Evolutionary conservation across 2,888 invertebrate species (phyloP).

Genomic region (Pseudoips prasinana): DNA sequence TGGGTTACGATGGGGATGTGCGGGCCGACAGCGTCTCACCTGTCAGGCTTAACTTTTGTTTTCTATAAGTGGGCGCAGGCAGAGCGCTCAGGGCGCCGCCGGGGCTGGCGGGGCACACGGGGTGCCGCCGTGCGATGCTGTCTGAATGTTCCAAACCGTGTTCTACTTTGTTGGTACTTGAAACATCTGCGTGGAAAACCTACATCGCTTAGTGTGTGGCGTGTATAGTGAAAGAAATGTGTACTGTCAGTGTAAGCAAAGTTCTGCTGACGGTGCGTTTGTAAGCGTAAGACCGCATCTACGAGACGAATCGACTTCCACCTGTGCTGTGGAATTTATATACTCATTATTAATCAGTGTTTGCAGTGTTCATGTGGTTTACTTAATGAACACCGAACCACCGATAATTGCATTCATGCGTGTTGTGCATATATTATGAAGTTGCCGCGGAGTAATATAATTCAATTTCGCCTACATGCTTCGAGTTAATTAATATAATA

Average conservation of each 20-base stretch:
- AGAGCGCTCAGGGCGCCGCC: conserved; percentile 85
- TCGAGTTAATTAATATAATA: no score
- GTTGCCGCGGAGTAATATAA: no score
- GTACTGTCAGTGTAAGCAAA: no score
- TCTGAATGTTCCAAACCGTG: conserved; percentile 54
- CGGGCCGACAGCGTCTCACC: conserved; percentile 64
- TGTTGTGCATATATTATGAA: conserved; percentile 28
- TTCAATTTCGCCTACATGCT: no score
- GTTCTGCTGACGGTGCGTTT: no score
- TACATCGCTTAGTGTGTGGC: conserved; percentile 64
- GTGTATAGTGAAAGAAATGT: conserved; percentile 39
- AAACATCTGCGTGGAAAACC: conserved; percentile 73
- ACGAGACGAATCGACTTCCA: conserved; percentile 18
- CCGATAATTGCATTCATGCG: conserved; percentile 32
- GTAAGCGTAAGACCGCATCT: no score
- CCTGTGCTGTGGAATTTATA: conserved; percentile 21
- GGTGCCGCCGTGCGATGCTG: conserved; percentile 61
- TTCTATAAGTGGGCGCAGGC: conserved; percentile 83
- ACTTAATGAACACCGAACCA: conserved; percentile 33
- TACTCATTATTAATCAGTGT: conserved; percentile 23
- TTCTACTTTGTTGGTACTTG: conserved; percentile 63
- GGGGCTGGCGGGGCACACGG: conserved; percentile 84
- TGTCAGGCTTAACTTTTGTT: conserved; percentile 87
- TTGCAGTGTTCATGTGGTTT: conserved; percentile 38
- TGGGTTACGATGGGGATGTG: conserved; percentile 21